phyloP scores from a whole-genome alignment of 2,113 vertebrate species.

The Emydocephalus ijimae region DNA sequence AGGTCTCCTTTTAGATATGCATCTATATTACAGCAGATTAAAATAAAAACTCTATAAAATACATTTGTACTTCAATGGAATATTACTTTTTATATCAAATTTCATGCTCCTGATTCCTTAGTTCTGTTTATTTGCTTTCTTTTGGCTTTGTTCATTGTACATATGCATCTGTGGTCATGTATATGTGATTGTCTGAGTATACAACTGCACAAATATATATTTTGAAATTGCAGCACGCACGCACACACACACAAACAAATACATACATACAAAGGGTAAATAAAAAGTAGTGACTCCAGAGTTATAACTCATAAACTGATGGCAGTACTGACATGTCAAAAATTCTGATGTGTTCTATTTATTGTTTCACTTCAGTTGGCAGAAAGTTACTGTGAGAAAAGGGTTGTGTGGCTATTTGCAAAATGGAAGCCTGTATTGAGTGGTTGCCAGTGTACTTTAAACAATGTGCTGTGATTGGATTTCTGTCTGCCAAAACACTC shows the following conservation, averaged over 20 bases:
- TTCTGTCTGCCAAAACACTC: background rate
- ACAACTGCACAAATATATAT: background rate
- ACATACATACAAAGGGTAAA: background rate
- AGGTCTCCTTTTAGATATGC: background rate
- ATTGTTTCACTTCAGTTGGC: background rate
- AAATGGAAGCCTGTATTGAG: background rate
- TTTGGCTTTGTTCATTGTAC: background rate
- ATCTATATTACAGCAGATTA: background rate
- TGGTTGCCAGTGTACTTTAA: background rate
- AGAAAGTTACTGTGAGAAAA: background rate
- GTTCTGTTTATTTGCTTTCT: background rate
- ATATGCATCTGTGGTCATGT: background rate
- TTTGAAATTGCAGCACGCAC: background rate
- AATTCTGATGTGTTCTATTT: background rate
- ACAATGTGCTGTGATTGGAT: background rate
- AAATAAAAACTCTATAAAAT: background rate
- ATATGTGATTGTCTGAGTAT: background rate
- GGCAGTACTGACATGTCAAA: background rate
- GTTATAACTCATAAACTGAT: background rate
- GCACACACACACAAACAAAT: background rate
- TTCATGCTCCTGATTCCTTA: background rate
- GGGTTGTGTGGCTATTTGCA: background rate
- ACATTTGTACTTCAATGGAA: background rate
- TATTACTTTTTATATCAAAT: rapidly evolving
- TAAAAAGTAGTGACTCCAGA: background rate